Base-by-base conservation (phyloP, 2,888 invertebrate species). In the Drosophila parthenogenetica region DNA sequence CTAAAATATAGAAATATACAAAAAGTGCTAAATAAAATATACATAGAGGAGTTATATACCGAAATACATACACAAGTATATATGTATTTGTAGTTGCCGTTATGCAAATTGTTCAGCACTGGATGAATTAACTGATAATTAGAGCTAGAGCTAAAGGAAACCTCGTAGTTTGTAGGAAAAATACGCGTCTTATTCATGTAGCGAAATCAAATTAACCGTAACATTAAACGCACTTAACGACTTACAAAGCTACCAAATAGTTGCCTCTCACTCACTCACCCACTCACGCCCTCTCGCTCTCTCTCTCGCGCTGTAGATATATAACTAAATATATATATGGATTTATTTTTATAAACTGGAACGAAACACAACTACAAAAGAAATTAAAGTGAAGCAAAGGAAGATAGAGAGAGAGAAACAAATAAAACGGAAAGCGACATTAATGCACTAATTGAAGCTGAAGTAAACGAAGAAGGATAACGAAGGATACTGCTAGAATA, bases 181-280 rank as follows among this genome's bases (percentile, higher is more conserved):
- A 35, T 13, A 35, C 35, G 60, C 73, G 73, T 73, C 73, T 73
- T 73, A 59, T 76, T 58, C 77, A 72, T 62, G 66, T 75, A 77
- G 77, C 72, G 57, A 66, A 73, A 62, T 49, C 19, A 42, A 60
- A 57, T 50, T 50, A 71, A 74, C 39, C 65, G 58, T 65, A 78
- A 78, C 59, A 83, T 71, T 66, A 68, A 81, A 68, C 71, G 76
- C 87, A 83, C 75, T 68, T 71, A 74, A 81, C 68, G 85, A 87
- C 83, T 82, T 65, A 81, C 67, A 77, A 69, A 78, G 76, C 83
- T 87, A 84, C 83, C 85, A 87, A 83, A 87, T 83, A 83, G 87
- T 83, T 83, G 83, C 83, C 83, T 83, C 85, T 85, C 68, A 74
- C 59, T 77, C 75, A 19, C 19, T 8, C 25, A 29, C 29, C 8